Percentiles rank a stretch among this genome's conserved stretches.
Evolutionary conservation across 1,140 invertebrate species (phyloP).

Genomic region (Leptopilina boulardi): DNA sequence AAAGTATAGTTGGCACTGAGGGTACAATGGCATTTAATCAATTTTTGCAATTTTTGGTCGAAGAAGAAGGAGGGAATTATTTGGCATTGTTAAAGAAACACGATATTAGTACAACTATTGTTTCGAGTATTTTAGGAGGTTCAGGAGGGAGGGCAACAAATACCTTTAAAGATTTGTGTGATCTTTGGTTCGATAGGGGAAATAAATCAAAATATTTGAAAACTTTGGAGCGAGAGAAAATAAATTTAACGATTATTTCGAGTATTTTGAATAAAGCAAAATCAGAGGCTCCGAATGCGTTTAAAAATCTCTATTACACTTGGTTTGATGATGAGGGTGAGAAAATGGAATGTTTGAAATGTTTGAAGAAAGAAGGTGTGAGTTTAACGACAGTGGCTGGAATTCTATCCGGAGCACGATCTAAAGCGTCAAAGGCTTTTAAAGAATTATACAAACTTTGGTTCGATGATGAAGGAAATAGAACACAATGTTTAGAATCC

Average conservation of each 20-base stretch:
- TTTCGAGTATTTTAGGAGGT: constrained; percentile 38
- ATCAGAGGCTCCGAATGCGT: constrained; percentile 6
- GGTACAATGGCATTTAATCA: not conserved
- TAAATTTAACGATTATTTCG: constrained; percentile 52
- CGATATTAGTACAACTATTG: not conserved
- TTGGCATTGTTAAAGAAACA: constrained; percentile 16
- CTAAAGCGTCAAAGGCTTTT: not conserved
- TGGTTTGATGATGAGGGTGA: constrained; percentile 32
- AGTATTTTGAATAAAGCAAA: constrained; percentile 52
- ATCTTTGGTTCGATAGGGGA: constrained; percentile 55
- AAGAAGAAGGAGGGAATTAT: constrained; percentile 21
- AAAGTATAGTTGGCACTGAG: constrained; percentile 9
- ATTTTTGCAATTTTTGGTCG: not conserved
- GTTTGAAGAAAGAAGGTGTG: not conserved
- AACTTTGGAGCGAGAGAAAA: constrained; percentile 48
- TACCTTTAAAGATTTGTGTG: constrained; percentile 51
- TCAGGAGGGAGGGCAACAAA: constrained; percentile 48
- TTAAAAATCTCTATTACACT: constrained; percentile 1
- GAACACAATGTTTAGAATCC: not conserved
- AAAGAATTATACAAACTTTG: not conserved
- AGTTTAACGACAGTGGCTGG: not conserved
- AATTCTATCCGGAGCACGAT: not conserved
- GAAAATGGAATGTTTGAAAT: not conserved
- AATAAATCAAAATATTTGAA: constrained; percentile 56
- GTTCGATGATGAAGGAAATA: not conserved